Evolutionary conservation across 2,113 vertebrate genomes (phyloP).

Genomic region (Rhagologus leucostigma): DNA sequence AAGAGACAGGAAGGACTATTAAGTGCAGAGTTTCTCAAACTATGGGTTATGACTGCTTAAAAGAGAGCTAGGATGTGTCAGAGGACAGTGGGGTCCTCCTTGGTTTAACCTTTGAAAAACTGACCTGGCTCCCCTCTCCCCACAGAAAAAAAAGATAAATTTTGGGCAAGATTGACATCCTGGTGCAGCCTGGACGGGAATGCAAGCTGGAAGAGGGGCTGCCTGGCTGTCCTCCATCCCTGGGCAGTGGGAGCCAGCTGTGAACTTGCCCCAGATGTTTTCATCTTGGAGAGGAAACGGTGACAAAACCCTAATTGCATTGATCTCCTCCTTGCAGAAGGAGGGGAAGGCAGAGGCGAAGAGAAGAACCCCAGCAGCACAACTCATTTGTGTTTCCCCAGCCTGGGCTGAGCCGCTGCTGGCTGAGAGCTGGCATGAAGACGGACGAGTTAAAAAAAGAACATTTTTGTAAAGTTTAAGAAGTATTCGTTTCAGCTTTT

Average conservation of each 20-base stretch:
- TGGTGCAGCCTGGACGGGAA: neutral
- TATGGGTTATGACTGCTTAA: neutral
- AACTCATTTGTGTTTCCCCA: neutral
- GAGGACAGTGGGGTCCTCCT: neutral
- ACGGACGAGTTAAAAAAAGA: neutral
- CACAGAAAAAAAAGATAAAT: fast-evolving
- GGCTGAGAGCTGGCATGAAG: neutral
- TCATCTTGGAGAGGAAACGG: neutral
- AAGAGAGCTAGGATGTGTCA: neutral
- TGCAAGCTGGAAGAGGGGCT: neutral
- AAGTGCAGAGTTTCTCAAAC: conserved; percentile 36
- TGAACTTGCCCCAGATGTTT: neutral
- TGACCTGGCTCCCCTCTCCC: neutral
- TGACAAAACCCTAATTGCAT: neutral
- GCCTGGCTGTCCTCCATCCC: neutral
- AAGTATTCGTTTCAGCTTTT: neutral
- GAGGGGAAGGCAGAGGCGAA: neutral
- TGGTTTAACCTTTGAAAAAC: neutral
- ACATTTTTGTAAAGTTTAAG: neutral
- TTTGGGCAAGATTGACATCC: neutral
- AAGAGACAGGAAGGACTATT: conserved; percentile 1
- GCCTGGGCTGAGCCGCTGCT: fast-evolving
- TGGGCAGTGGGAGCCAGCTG: neutral
- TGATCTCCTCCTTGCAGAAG: neutral
- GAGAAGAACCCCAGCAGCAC: neutral